Evolutionary conservation across 2,113 vertebrate species (phyloP).

Genomic region (Boulengeromyrus knoepffleri): DNA sequence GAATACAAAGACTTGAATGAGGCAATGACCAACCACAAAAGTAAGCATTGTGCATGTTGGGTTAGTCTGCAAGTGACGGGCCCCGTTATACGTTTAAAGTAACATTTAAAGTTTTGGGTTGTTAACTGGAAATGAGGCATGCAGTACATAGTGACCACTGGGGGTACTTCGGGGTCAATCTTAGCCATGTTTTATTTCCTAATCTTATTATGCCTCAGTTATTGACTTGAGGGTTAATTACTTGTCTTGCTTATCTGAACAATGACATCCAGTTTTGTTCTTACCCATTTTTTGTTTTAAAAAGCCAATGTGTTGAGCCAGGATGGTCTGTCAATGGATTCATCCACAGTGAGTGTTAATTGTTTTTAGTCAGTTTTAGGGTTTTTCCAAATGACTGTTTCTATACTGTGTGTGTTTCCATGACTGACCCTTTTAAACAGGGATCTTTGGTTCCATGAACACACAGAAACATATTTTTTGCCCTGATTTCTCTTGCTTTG

Average conservation of each 20-base stretch:
- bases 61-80: neutral
- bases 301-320: neutral
- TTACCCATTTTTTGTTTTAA: neutral
- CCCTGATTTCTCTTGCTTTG: constrained; percentile 11
- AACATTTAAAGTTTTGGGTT: neutral
- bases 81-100: neutral
- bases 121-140: neutral
- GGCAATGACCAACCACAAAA: neutral
- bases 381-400: neutral
- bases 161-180: neutral
- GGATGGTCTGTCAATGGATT: neutral
- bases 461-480: constrained; percentile 14
- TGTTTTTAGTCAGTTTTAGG: neutral
- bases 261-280: neutral
- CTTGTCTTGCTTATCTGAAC: neutral
- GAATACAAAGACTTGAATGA: neutral
- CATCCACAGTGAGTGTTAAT: too few species aligned
- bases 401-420: neutral
- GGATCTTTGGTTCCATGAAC: constrained; percentile 13
- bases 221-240: neutral
- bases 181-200: neutral
- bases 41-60: neutral
- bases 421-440: constrained; percentile 7
- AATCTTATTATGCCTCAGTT: neutral
- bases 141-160: neutral